Evolutionary conservation across 2,888 invertebrate species (phyloP).

Genomic region (Pseudococcus viburni): DNA sequence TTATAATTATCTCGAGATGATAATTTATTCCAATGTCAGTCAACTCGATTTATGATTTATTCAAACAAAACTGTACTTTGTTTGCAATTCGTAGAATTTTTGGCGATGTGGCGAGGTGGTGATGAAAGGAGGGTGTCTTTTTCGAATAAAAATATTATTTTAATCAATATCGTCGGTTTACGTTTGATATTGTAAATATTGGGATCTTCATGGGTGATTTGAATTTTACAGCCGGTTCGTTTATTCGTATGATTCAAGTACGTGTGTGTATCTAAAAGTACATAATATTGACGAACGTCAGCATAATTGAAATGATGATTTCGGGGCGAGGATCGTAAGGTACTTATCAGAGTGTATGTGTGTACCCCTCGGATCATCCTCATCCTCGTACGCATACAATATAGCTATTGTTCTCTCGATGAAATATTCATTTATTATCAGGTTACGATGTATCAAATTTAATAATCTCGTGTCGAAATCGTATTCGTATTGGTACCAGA

Average conservation of each 20-base stretch:
- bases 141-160: not conserved
- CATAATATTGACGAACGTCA: not conserved
- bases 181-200: not conserved
- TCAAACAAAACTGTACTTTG: not conserved
- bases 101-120: not conserved
- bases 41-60: not conserved
- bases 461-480: conserved; percentile 6
- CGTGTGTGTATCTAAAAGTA: not conserved
- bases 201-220: not conserved
- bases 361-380: not conserved
- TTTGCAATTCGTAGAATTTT: not conserved
- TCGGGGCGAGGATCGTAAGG: not conserved
- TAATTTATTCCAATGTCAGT: not conserved
- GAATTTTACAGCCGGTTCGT: conserved; percentile 1
- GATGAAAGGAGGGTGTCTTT: not conserved
- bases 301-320: not conserved
- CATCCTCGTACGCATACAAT: not conserved
- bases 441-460: not conserved
- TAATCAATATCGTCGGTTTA: not conserved
- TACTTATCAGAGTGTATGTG: not conserved
- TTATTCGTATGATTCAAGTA: conserved; percentile 53
- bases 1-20: not conserved
- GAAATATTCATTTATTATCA: not conserved
- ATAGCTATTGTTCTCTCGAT: conserved; percentile 14
- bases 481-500: not conserved